These are phyloP conservation scores for Triplophysa rosa DNA, from an alignment of 2,113 vertebrate species.

Conservation along the genomic window DNA sequence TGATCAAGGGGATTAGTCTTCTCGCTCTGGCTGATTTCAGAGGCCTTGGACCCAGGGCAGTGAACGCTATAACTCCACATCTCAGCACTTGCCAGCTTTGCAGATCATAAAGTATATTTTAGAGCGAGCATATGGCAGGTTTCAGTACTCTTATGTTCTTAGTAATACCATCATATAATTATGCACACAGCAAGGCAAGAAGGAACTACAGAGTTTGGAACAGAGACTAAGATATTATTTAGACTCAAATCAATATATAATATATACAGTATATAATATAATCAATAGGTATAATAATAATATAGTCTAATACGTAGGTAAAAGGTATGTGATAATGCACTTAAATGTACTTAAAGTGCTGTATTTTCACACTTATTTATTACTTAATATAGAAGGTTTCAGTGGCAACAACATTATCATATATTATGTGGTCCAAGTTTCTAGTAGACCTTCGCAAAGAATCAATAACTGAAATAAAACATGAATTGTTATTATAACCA, in stretches of 20 bases:
- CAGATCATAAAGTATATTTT: conserved; percentile 37
- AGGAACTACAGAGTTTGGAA: not conserved
- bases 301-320: too few relatives aligned
- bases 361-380: too few relatives aligned
- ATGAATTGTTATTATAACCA: too few relatives aligned
- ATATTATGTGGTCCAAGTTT: too few relatives aligned
- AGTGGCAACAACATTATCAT: too few relatives aligned
- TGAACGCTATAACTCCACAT: conserved; percentile 46
- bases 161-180: conserved; percentile 29
- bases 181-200: conserved; percentile 1
- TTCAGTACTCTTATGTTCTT: conserved; percentile 10
- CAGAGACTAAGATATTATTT: not conserved
- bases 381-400: too few relatives aligned
- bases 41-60: conserved; percentile 21
- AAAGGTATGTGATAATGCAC: too few relatives aligned
- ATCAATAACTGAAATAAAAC: too few relatives aligned
- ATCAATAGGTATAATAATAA: too few relatives aligned
- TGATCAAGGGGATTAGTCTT: conserved; percentile 46
- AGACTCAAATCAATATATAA: not conserved
- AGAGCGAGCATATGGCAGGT: conserved; percentile 30
- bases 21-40: conserved; percentile 30
- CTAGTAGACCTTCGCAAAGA: too few relatives aligned
- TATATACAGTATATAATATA: too few relatives aligned
- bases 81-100: conserved; percentile 33
- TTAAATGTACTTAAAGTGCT: too few relatives aligned